Base-by-base conservation (phyloP, 2,888 invertebrate species). In the Caenorhabditis imperialis region DNA sequence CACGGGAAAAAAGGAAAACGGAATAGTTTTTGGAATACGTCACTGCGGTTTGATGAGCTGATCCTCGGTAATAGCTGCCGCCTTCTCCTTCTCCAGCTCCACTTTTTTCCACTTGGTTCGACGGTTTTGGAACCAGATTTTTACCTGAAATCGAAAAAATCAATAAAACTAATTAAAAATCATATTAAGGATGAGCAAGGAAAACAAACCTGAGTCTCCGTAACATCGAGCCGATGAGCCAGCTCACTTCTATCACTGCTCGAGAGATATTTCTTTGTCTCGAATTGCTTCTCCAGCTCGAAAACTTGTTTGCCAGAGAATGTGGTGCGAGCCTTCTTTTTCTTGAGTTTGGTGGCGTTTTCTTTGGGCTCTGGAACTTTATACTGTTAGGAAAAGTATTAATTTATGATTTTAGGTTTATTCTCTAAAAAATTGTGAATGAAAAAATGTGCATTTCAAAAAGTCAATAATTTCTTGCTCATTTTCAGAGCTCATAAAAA, bases 51-150 rank as follows among this genome's bases (percentile, higher is more conserved):
- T 50, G 8, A 65, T 16, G n/a, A 48, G 7, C 14, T 55, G 55
- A 16, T 65, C 65, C 14, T 55, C 63, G 5, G 45, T 40, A n/a
- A 57, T 50, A 16, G 40, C 48, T 3, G 25, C 35, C 14, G 7
- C 3, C 45, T 45, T 48, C 23, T 98, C 97, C 92, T 96, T 92
- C 0, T 98, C 98, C 0, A 97, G 96, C 88, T 98, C 98, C 89
- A 97, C 97, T 88, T 98, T 99, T 92, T 98, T 99, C 98, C 98
- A 98, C 90, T 98, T 98, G 82, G 95, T 96, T 81, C 96, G 90
- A 10, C 97, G 92, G 89, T 98, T 98, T 91, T 96, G 95, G 89
- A 96, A 96, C 95, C 95, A 96, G 84, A 96, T 96, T 91, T 96
- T 95, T 70, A 95, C 95, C 80, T 86, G 80, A 23, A 73, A 58